Conservation (phyloP, 2,113 vertebrate genomes). For the Erythrolamprus reginae region DNA sequence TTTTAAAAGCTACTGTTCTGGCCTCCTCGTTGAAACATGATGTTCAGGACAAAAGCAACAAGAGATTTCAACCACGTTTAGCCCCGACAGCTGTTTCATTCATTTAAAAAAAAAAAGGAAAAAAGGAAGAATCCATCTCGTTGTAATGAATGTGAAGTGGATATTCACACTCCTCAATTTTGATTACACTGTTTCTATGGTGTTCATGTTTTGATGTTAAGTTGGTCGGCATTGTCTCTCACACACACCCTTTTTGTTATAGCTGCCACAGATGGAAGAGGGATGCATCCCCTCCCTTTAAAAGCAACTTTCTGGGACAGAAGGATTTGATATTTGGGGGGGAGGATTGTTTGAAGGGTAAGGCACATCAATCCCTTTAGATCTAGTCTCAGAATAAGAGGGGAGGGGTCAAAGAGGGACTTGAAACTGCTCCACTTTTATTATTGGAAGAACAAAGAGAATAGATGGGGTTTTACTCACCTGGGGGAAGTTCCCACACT, state of each 20-base stretch:
- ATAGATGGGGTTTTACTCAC: background rate
- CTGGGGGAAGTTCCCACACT: background rate
- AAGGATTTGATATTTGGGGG: constrained; percentile 29
- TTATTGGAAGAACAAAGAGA: background rate
- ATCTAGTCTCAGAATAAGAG: background rate
- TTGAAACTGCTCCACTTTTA: background rate
- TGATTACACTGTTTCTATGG: background rate
- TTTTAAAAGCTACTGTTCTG: constrained; percentile 5
- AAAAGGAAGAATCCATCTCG: constrained; percentile 32
- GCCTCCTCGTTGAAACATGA: constrained; percentile 22
- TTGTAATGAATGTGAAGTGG: constrained; percentile 32
- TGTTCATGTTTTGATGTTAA: background rate
- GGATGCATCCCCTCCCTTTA: background rate
- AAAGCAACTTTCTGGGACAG: background rate
- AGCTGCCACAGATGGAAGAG: background rate
- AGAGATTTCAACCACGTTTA: constrained; percentile 18
- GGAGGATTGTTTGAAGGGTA: background rate
- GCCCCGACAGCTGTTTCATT: constrained; percentile 36
- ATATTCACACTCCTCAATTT: constrained; percentile 9
- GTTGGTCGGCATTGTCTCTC: background rate
- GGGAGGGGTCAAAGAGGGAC: background rate
- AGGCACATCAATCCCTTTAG: background rate
- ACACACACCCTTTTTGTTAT: background rate
- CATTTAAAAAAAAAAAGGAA: constrained; percentile 29
- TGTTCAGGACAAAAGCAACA: constrained; percentile 36